Conservation (phyloP, 2,113 vertebrate genomes). For the Campylomormyrus numenius region DNA sequence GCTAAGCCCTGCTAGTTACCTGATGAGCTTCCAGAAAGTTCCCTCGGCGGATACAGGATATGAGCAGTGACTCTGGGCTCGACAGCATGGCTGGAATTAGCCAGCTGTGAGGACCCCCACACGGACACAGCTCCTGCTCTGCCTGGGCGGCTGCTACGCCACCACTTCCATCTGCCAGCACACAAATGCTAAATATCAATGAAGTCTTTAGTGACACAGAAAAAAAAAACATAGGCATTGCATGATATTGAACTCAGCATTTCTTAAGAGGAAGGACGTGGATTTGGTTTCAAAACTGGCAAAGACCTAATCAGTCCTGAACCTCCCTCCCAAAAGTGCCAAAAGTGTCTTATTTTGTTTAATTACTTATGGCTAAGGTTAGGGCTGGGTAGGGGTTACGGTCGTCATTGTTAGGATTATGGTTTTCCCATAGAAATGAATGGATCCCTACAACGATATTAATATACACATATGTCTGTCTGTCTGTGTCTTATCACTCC, state of each 20-base stretch:
- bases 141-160: constrained; percentile 34
- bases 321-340: not conserved
- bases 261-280: not conserved
- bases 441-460: too few species aligned
- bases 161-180: constrained; percentile 37
- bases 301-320: not conserved
- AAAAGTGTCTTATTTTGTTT: too few species aligned
- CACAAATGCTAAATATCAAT: not conserved
- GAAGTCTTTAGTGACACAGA: not conserved
- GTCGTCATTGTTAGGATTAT: too few species aligned
- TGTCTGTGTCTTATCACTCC: too few species aligned
- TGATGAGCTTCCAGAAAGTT: constrained; percentile 90
- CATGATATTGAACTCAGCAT: not conserved
- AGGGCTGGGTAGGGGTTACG: too few species aligned
- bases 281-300: not conserved
- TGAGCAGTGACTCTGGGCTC: constrained; percentile 86
- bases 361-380: too few species aligned
- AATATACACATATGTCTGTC: too few species aligned
- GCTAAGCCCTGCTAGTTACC: constrained; percentile 45
- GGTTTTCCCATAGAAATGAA: not conserved
- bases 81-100: constrained; percentile 89
- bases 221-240: not conserved
- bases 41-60: constrained; percentile 80
- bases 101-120: constrained; percentile 57
- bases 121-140: constrained; percentile 54